Percentiles rank a stretch among this genome's conserved stretches.
phyloP scores from a whole-genome alignment of 2,113 vertebrate genomes.

The Lipophrys pholis region DNA sequence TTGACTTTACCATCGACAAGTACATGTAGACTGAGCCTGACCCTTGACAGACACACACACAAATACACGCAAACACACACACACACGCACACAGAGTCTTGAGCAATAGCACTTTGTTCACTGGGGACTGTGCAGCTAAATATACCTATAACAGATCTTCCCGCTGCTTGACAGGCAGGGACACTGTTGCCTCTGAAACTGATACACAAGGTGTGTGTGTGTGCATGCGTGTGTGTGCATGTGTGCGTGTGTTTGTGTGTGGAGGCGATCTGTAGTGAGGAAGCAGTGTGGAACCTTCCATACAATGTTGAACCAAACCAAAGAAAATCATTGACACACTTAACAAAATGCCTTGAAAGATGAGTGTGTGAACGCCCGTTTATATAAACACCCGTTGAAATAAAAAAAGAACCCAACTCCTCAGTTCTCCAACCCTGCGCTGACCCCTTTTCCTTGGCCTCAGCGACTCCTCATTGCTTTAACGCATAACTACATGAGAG shows the following conservation, averaged over 20 bases:
- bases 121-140: conserved; percentile 57
- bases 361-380: neutral
- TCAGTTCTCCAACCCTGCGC: neutral
- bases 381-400: neutral
- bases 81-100: conserved; percentile 1
- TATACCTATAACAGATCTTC: conserved; percentile 62
- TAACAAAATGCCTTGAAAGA: neutral
- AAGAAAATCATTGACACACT: neutral
- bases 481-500: conserved; percentile 50
- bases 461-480: conserved; percentile 46
- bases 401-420: neutral
- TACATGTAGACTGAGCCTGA: too few species aligned
- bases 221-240: conserved; percentile 9
- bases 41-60: too few species aligned
- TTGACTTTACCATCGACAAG: too few species aligned
- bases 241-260: neutral
- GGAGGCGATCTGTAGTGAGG: neutral
- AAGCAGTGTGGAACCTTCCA: neutral
- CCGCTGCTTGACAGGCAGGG: conserved; percentile 39
- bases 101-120: conserved; percentile 58
- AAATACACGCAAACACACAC: too few species aligned
- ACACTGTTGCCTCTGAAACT: conserved; percentile 34
- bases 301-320: neutral
- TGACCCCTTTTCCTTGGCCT: conserved; percentile 38
- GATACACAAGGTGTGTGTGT: conserved; percentile 34